Evolutionary conservation across 2,888 invertebrate species (phyloP), one percentile per base, ranked within the genome.

Genomic region (Geophilus truncorum): DNA sequence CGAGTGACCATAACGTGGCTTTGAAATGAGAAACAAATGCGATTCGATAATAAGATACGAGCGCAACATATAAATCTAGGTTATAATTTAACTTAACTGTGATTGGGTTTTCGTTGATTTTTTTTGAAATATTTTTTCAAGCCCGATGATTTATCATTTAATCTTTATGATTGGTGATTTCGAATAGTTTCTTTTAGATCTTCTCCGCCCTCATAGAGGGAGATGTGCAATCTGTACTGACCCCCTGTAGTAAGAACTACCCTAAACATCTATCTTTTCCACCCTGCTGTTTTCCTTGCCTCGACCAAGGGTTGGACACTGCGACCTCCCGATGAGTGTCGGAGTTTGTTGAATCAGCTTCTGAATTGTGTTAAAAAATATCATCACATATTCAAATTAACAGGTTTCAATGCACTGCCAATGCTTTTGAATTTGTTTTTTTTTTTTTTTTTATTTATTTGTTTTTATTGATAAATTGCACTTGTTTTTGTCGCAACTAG

Each of bases 201-300:
- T 70, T 70, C n/a, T 12, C 70, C 70, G 70, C 70, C 23, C 28
- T 70, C 70, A 25, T 51, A 23, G 23, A 70, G 70, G 28, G 70
- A 28, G 70, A 28, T 70, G 28, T 70, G 70, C 70, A 70, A 70
- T 70, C 70, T 70, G 9, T 28, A 70, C 70, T 28, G 70, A 70
- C 23, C 70, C 70, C 70, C 70, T 51, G 51, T 51, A 51, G 51
- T 18, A 51, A n/a, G 51, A 51, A 51, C 51, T 70, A 70, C 70
- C 70, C 70, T 70, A 70, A 70, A 70, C 70, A 70, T 70, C 70
- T 70, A 70, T 70, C 70, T 70, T 70, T 70, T 70, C 70, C 28
- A 70, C 70, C 70, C 70, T 28, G 70, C 70, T 70, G 70, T 70
- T 70, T 70, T 28, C 28, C 70, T 28, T 70, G 70, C 15, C 70